Conservation (phyloP, 2,113 vertebrate genomes). For the Smithornis capensis region DNA sequence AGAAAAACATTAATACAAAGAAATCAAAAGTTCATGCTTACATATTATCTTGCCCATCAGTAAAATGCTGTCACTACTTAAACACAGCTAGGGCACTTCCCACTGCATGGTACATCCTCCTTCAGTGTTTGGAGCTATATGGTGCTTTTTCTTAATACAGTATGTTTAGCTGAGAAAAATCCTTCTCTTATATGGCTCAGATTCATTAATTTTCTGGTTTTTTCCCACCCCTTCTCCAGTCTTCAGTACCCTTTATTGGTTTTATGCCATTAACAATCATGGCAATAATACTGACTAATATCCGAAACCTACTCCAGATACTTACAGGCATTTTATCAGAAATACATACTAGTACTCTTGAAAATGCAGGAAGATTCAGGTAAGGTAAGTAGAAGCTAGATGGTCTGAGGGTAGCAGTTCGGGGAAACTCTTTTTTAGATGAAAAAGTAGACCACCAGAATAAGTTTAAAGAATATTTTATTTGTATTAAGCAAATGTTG, state of each 20-base stretch:
- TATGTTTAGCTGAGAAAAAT: not conserved
- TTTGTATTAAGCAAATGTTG: not conserved
- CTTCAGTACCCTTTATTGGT: not conserved
- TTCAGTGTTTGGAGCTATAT: not conserved
- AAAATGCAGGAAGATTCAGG: not conserved
- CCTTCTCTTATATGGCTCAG: not conserved
- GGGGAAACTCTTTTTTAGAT: not conserved
- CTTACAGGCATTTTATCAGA: not conserved
- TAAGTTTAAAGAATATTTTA: not conserved
- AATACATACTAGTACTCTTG: not conserved
- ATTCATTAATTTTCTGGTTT: not conserved
- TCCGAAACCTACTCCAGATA: not conserved
- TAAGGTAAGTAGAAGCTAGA: not conserved
- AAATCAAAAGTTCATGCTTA: not conserved
- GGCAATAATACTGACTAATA: not conserved
- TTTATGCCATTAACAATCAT: not conserved
- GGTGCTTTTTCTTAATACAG: not conserved
- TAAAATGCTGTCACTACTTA: not conserved
- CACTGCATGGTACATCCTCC: rapidly evolving
- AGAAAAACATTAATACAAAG: not conserved
- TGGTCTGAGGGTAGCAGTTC: not conserved
- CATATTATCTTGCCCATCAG: not conserved
- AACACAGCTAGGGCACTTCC: not conserved
- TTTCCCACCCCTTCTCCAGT: not conserved
- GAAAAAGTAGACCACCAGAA: not conserved